phyloP scores from a whole-genome alignment of 2,888 invertebrate genomes.

The Aquatica leii region DNA sequence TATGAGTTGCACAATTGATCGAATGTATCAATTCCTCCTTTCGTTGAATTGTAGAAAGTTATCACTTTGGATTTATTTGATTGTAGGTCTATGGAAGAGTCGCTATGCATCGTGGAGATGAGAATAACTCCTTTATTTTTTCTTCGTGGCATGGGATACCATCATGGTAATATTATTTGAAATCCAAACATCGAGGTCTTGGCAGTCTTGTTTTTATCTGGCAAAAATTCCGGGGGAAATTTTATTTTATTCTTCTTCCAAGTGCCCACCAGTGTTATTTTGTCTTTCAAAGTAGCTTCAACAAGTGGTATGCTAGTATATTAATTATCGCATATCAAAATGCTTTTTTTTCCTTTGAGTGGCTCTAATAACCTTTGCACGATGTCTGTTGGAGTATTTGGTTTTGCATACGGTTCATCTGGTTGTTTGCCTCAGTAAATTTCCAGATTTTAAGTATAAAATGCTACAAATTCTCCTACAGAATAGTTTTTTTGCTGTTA shows the following conservation, averaged over 20 bases:
- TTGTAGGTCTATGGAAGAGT: slow-evolving; percentile 38
- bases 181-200: slow-evolving; percentile 39
- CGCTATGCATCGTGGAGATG: slow-evolving; percentile 45
- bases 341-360: neutral
- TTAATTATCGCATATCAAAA: neutral
- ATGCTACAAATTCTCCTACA: neutral
- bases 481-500: slow-evolving; percentile 1
- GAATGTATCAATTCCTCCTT: slow-evolving; percentile 26
- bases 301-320: neutral
- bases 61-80: slow-evolving; percentile 42
- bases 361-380: too few relatives aligned
- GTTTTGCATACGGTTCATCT: too few relatives aligned
- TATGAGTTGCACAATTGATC: slow-evolving; percentile 20
- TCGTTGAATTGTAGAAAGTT: slow-evolving; percentile 45
- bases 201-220: slow-evolving; percentile 31
- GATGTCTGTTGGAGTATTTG: too few relatives aligned
- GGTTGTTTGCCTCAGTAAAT: neutral
- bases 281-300: neutral
- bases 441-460: slow-evolving; percentile 11
- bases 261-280: slow-evolving; percentile 15
- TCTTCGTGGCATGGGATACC: neutral
- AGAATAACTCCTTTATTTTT: slow-evolving; percentile 42
- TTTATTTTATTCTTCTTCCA: slow-evolving; percentile 40
- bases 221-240: slow-evolving; percentile 42
- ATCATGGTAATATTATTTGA: neutral